Percentiles rank a stretch among this genome's conserved stretches.
Evolutionary conservation across 2,797 vertebrate species (phyloP).

Genomic region (Chelmon rostratus): DNA sequence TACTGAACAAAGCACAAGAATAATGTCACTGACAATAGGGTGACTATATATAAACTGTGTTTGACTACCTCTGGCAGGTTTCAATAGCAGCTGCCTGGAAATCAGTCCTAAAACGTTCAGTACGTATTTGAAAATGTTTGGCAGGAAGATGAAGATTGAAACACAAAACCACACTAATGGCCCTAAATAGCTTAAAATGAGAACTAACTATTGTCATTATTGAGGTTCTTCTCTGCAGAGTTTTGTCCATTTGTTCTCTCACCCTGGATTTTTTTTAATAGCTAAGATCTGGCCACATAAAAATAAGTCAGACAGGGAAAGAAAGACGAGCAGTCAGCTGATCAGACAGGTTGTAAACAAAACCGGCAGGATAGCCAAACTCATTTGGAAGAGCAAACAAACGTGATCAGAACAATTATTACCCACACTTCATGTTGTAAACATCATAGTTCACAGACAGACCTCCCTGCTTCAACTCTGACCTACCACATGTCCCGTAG

Average conservation of each 20-base stretch:
- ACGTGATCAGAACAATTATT: background rate
- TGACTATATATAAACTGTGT: slow-evolving; percentile 22
- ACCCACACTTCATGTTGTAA: background rate
- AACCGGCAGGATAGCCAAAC: background rate
- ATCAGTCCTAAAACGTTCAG: background rate
- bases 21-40: background rate
- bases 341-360: background rate
- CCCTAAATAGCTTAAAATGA: background rate
- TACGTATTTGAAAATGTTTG: background rate
- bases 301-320: background rate
- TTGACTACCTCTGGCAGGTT: background rate
- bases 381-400: background rate
- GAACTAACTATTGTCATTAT: too few relatives aligned
- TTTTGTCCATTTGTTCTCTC: background rate
- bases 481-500: too few relatives aligned
- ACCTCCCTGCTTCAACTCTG: too few relatives aligned
- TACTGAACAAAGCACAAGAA: slow-evolving; percentile 5
- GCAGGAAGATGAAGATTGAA: background rate
- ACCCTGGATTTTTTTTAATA: background rate
- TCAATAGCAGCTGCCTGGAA: background rate
- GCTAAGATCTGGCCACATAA: background rate
- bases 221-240: background rate
- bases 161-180: background rate
- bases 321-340: background rate
- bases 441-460: background rate